Conservation (phyloP, 2,113 vertebrate genomes). For the Plectropomus leopardus region DNA sequence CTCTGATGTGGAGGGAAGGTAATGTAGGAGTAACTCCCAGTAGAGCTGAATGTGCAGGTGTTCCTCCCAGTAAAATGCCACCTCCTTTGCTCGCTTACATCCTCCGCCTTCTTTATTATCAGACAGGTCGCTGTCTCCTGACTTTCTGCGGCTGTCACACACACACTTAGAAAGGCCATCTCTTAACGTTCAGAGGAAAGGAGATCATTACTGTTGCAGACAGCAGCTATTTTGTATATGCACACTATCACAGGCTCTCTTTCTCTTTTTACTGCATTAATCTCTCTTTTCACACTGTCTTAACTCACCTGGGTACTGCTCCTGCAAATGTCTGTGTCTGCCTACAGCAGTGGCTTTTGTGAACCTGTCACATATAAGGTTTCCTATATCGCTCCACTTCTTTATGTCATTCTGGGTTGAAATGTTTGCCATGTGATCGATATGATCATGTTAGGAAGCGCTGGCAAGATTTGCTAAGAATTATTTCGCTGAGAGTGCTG, state of each 20-base stretch:
- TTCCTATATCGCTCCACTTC: conserved; percentile 42
- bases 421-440: conserved; percentile 74
- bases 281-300: conserved; percentile 48
- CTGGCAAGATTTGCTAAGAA: conserved; percentile 65
- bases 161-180: conserved; percentile 75
- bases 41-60: conserved; percentile 97
- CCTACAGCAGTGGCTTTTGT: conserved; percentile 71
- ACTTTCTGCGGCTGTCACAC: conserved; percentile 94
- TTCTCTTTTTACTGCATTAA: conserved; percentile 60
- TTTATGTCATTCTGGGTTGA: conserved; percentile 53
- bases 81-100: conserved; percentile 77
- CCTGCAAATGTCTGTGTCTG: conserved; percentile 60
- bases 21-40: conserved; percentile 90
- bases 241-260: conserved; percentile 70
- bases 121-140: conserved; percentile 94
- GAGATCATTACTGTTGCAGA: conserved; percentile 80
- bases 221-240: conserved; percentile 79
- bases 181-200: conserved; percentile 65
- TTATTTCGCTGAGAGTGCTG: conserved; percentile 28
- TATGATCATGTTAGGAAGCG: conserved; percentile 61
- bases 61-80: conserved; percentile 92
- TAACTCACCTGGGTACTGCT: conserved; percentile 68
- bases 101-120: conserved; percentile 78
- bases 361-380: conserved; percentile 60
- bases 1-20: conserved; percentile 93